phyloP scores from a whole-genome alignment of 2,888 invertebrate species.

The Sialis fuliginosa region DNA sequence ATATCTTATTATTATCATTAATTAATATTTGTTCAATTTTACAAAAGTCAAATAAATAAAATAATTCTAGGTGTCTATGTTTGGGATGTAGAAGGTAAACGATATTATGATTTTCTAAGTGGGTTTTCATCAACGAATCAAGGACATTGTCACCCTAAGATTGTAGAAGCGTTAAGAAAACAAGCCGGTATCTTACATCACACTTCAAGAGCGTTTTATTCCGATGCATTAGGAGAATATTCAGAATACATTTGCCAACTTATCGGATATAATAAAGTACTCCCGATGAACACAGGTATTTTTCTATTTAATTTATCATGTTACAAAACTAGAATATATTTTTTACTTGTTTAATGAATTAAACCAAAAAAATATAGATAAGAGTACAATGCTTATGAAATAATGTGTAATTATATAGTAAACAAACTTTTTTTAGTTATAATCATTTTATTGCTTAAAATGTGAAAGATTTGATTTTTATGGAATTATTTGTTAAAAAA shows the following conservation, averaged over 20 bases:
- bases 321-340: conserved; percentile 4
- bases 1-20: too few species aligned
- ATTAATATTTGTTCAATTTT: not conserved
- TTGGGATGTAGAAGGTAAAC: conserved; percentile 67
- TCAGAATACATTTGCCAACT: conserved; percentile 50
- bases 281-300: conserved; percentile 63
- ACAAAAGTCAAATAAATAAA: not conserved
- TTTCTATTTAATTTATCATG: conserved; percentile 12
- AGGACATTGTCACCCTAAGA: conserved; percentile 60
- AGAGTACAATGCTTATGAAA: not conserved
- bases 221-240: conserved; percentile 53
- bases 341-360: not conserved
- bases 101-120: conserved; percentile 61
- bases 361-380: not conserved
- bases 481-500: too few species aligned
- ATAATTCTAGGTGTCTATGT: conserved; percentile 42
- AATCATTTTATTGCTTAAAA: too few species aligned
- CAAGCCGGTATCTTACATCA: conserved; percentile 44
- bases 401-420: not conserved
- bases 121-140: conserved; percentile 72
- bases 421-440: too few species aligned
- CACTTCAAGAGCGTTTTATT: conserved; percentile 63
- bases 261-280: conserved; percentile 57
- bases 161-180: conserved; percentile 38
- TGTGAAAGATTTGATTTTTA: too few species aligned